Evolutionary conservation across 1,140 invertebrate genomes (phyloP).

Genomic region (Heliconius melpomene): DNA sequence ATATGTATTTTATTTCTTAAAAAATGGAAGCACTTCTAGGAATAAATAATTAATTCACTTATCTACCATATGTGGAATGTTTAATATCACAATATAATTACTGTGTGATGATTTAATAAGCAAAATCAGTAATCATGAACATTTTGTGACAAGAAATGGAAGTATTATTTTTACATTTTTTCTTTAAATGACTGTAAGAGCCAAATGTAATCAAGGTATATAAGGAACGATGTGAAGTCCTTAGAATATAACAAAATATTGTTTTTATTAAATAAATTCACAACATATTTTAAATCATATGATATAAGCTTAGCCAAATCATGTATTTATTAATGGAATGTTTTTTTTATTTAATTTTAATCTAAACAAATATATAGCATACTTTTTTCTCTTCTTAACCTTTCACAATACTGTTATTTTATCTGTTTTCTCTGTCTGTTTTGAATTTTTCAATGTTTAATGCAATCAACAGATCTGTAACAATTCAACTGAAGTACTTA

Average conservation of each 20-base stretch:
- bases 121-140: background rate
- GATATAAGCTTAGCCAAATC: background rate
- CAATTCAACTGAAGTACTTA: slow-evolving; percentile 43
- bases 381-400: background rate
- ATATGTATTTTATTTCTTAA: slow-evolving; percentile 18
- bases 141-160: background rate
- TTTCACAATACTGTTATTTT: background rate
- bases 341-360: background rate
- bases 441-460: slow-evolving; percentile 12
- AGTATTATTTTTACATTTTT: background rate
- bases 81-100: slow-evolving; percentile 31
- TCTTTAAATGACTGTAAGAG: background rate
- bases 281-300: background rate
- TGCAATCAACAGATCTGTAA: slow-evolving; percentile 47
- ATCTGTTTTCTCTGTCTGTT: no score
- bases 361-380: background rate
- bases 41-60: background rate
- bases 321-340: slow-evolving; percentile 1
- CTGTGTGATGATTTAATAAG: background rate
- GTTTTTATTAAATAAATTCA: slow-evolving; percentile 8
- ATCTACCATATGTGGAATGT: slow-evolving; percentile 28
- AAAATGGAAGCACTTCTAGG: background rate
- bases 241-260: background rate
- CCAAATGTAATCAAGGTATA: background rate
- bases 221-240: background rate